A percentile compares a stretch with the other conserved stretches of the same genome.
These are phyloP conservation scores for Phoxinus dragarum DNA, from an alignment of 2,797 vertebrate genomes.

Conservation along the genomic window DNA sequence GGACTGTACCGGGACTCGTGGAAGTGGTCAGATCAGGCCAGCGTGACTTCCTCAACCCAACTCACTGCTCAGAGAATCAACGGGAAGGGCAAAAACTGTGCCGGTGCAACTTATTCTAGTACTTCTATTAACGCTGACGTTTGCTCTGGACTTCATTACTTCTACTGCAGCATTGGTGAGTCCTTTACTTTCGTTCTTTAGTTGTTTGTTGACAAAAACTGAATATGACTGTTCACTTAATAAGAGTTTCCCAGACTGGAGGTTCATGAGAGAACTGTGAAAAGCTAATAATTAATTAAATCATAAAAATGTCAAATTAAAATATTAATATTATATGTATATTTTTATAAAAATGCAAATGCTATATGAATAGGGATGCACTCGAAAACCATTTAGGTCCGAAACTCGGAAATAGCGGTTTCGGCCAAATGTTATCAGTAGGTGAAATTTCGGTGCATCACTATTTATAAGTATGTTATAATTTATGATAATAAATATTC, in stretches of 20 bases:
- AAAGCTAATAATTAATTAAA: too few species aligned
- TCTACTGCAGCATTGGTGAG: slow-evolving; percentile 30
- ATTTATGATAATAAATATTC: too few species aligned
- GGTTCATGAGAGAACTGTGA: too few species aligned
- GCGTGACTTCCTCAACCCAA: neutral
- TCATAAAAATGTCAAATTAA: too few species aligned
- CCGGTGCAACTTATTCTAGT: fast-evolving
- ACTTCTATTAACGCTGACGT: fast-evolving
- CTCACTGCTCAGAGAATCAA: neutral
- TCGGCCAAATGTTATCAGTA: too few species aligned
- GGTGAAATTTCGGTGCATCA: too few species aligned
- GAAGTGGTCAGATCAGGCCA: slow-evolving; percentile 12
- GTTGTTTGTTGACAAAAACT: neutral
- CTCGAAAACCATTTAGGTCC: too few species aligned
- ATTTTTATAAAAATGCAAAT: too few species aligned
- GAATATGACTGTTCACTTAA: neutral
- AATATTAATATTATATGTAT: too few species aligned
- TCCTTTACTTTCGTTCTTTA: neutral
- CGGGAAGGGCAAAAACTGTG: fast-evolving
- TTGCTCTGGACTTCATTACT: neutral
- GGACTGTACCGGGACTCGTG: slow-evolving; percentile 17
- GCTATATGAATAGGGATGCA: too few species aligned
- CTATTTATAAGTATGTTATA: too few species aligned
- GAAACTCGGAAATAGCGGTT: too few species aligned
- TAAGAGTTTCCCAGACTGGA: neutral